Percentiles rank a stretch among this genome's conserved stretches.
Conservation (phyloP, 2,113 vertebrate genomes). For the Saguinus midas region DNA sequence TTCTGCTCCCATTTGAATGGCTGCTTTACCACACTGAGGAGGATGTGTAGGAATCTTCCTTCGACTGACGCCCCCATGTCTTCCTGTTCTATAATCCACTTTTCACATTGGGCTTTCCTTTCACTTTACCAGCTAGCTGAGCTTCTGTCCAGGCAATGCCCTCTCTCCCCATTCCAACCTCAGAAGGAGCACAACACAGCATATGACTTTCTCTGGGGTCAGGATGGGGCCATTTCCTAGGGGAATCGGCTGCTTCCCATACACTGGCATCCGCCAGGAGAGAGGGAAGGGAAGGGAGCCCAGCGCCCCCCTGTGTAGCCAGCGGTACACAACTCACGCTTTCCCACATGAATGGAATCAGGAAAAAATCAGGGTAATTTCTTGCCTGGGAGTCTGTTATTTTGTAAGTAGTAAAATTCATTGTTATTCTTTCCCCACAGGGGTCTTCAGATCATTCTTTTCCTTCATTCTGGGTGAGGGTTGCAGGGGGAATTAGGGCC, state of each 20-base stretch:
- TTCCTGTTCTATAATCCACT: background rate
- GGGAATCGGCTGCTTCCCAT: background rate
- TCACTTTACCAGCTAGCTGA: background rate
- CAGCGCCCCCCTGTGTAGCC: rapidly evolving
- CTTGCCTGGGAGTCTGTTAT: background rate
- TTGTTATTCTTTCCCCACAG: rapidly evolving
- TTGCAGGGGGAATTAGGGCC: background rate
- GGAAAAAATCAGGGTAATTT: background rate
- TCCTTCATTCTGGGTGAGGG: background rate
- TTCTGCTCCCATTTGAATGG: no score
- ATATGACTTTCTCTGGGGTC: background rate
- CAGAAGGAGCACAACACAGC: background rate
- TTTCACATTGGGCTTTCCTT: background rate
- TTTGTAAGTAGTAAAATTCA: background rate
- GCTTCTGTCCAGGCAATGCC: background rate
- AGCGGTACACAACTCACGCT: rapidly evolving
- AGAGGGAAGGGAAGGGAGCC: background rate
- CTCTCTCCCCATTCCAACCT: background rate
- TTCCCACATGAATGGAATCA: background rate
- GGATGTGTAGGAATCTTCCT: background rate
- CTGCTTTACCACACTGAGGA: background rate
- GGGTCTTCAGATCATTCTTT: background rate
- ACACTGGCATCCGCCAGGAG: background rate
- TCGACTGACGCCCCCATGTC: background rate
- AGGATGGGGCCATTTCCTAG: rapidly evolving